Percentiles rank a stretch among this genome's conserved stretches.
Evolutionary conservation across 2,113 vertebrate genomes (phyloP).

Genomic region (Talpa occidentalis): DNA sequence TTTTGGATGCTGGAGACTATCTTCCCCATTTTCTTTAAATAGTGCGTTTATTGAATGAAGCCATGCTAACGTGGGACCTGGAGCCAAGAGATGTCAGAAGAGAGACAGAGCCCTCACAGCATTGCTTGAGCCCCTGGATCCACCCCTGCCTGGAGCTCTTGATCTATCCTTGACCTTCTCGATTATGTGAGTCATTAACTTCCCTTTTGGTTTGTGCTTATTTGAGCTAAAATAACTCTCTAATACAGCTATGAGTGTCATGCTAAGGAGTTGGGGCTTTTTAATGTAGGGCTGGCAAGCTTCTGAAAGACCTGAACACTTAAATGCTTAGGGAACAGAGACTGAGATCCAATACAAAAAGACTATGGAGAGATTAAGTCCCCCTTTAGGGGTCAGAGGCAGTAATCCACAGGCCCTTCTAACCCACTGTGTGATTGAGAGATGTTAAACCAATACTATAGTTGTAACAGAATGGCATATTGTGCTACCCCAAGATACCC

Average conservation of each 20-base stretch:
- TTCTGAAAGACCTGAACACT: not conserved
- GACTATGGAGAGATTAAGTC: not conserved
- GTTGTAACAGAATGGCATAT: not conserved
- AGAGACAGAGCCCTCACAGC: not conserved
- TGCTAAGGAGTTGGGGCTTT: not conserved
- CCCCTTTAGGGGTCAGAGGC: not conserved
- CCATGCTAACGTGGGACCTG: not conserved
- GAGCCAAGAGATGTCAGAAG: not conserved
- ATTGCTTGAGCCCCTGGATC: not conserved
- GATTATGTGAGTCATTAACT: not conserved
- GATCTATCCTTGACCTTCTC: not conserved
- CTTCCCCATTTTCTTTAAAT: not conserved
- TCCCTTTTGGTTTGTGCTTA: not conserved
- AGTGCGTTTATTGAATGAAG: not conserved
- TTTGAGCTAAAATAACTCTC: not conserved
- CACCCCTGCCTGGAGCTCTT: not conserved
- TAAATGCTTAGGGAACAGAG: slow-evolving; percentile 13
- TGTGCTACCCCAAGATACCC: not conserved
- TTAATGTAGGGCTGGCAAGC: not conserved
- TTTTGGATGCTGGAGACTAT: not conserved
- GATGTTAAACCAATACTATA: not conserved
- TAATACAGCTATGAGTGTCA: not conserved
- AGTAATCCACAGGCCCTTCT: not conserved
- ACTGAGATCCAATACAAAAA: not conserved
- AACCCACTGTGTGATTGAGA: not conserved